Conservation (phyloP, 1,140 invertebrate genomes). For the Diuraphis noxia region DNA sequence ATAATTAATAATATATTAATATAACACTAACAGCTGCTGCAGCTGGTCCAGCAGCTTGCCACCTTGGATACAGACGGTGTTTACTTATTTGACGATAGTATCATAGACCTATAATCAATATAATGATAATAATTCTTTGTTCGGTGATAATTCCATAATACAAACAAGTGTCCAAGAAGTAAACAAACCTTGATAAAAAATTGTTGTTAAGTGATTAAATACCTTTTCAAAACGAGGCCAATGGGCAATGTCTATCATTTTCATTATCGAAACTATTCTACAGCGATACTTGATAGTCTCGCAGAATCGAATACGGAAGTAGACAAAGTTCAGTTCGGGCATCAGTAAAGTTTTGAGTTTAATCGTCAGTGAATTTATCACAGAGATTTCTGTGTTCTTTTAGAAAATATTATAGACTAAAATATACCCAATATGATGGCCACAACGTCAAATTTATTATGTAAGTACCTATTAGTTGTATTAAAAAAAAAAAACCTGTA, state of each 20-base stretch:
- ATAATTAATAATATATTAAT: no score
- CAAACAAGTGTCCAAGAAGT: no score
- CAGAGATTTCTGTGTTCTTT: not conserved
- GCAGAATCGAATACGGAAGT: slow-evolving; percentile 22
- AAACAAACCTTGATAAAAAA: not conserved
- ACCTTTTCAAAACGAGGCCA: slow-evolving; percentile 26
- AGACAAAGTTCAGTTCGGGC: not conserved
- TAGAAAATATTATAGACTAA: not conserved
- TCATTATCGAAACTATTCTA: no score
- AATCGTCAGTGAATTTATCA: not conserved
- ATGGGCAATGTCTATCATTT: not conserved
- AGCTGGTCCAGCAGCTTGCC: no score
- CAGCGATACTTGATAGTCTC: not conserved
- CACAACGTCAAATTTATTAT: slow-evolving; percentile 22
- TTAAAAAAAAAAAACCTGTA: not conserved
- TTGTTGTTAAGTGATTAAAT: not conserved
- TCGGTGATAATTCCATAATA: not conserved
- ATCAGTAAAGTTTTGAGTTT: no score
- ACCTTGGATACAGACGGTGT: no score
- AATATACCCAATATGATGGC: slow-evolving; percentile 30
- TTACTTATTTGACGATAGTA: no score
- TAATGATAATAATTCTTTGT: no score
- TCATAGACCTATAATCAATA: no score
- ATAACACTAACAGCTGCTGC: no score
- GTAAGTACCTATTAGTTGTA: not conserved